Base-by-base conservation (phyloP, 2,888 invertebrate genomes). In the Megastigmus dorsalis region DNA sequence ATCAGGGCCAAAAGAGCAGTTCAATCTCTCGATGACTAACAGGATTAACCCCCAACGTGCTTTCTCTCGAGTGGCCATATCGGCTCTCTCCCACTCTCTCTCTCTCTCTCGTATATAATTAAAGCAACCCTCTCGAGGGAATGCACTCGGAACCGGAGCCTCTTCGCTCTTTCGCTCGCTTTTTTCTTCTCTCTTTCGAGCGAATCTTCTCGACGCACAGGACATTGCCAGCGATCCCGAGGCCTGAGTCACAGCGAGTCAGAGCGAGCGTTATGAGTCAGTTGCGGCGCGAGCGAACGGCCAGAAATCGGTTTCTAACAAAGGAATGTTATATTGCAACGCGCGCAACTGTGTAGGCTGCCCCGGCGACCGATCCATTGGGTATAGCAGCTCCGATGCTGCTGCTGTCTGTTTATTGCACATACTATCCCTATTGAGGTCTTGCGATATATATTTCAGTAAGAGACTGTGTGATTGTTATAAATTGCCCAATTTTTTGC, bases 241-340 rank as follows among this genome's bases (percentile, higher is more conserved):
- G 78, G 79, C 81, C 83, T 87, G 86, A 87, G 84, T 87, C 86
- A 86, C 81, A 72, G 63, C 28, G 55, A 66, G 73, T 54, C 75
- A 75, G 79, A 66, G 74, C 75, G 71, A 79, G 41, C 55, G 75
- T 71, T 81, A 82, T 84, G 86, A 86, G 80, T 86, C 85, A 85
- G 77, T 77, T 81, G 63, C 63, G 77, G 78, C 82, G 78, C 80
- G 81, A 80, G 80, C n/a, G n/a, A 76, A 79, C 80, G 79, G 75
- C 73, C 77, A 80, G 80, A 79, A 83, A 84, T 85, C 84, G 81
- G 80, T 85, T 84, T 83, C 83, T 80, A 82, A 84, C 85, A 84
- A 85, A 84, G 85, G 84, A 85, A 86, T 84, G 84, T n/a, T n/a
- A n/a, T n/a, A n/a, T n/a, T n/a, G n/a, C n/a, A n/a, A n/a, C n/a